Evolutionary conservation across 2,113 vertebrate species (phyloP).

Genomic region (Coryphaenoides rupestris): DNA sequence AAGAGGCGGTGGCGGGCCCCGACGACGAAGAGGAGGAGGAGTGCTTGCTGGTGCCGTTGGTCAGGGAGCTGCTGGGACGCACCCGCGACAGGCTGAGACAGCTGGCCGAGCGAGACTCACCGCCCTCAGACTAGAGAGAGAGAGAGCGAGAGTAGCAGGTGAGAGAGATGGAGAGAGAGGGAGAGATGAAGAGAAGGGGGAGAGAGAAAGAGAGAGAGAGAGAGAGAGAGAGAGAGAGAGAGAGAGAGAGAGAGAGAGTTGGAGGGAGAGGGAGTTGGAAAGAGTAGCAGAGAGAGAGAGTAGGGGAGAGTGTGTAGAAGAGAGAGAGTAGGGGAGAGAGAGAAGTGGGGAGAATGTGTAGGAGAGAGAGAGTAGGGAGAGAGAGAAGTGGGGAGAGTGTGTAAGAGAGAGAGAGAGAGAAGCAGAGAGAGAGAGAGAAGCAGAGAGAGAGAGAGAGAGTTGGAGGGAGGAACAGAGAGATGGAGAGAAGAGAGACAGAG

Average conservation of each 20-base stretch:
- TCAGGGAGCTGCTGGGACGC: conserved; percentile 75
- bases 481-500: no score
- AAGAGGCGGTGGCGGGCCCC: conserved; percentile 51
- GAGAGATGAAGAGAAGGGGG: background rate
- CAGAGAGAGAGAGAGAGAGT: background rate
- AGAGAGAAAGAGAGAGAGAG: background rate
- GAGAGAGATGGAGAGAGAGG: conserved; percentile 1
- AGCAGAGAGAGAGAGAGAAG: background rate
- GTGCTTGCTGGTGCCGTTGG: conserved; percentile 82
- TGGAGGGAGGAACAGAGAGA: background rate
- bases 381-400: background rate
- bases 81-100: conserved; percentile 84
- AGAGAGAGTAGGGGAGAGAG: no score
- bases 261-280: background rate
- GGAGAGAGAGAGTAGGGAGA: background rate
- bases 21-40: conserved; percentile 64
- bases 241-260: background rate
- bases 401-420: background rate
- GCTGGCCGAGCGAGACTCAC: conserved; percentile 75
- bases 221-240: background rate
- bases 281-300: no score
- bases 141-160: conserved; percentile 37
- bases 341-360: no score
- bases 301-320: no score
- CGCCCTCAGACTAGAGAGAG: conserved; percentile 61